phyloP scores from a whole-genome alignment of 2,888 invertebrate species.

The Chrysina gloriosa region DNA sequence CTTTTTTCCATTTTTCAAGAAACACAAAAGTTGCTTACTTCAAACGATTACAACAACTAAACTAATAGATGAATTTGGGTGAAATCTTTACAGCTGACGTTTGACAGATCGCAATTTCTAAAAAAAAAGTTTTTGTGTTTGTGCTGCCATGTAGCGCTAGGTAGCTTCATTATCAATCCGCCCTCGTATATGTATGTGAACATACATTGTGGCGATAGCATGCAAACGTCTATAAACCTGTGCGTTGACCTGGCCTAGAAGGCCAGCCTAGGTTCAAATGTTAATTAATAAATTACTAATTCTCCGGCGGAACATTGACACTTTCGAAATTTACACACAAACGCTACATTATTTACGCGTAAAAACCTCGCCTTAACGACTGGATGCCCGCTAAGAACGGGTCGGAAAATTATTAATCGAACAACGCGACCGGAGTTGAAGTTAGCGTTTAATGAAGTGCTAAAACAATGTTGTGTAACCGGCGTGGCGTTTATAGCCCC shows the following conservation, averaged over 20 bases:
- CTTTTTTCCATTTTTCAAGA: too few species aligned
- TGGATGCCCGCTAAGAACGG: not conserved
- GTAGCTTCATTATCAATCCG: too few species aligned
- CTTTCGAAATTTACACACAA: constrained; percentile 44
- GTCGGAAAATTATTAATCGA: constrained; percentile 29
- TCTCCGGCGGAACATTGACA: constrained; percentile 42
- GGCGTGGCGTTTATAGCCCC: constrained; percentile 18
- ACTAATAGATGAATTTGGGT: too few species aligned
- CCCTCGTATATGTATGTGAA: too few species aligned
- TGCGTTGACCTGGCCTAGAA: constrained; percentile 46
- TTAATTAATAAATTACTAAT: constrained; percentile 46
- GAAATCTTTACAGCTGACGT: too few species aligned
- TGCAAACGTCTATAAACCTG: too few species aligned
- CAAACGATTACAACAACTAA: too few species aligned
- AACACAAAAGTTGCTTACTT: too few species aligned
- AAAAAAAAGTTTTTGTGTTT: too few species aligned
- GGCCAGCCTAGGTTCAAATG: constrained; percentile 43
- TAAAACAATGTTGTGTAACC: constrained; percentile 38
- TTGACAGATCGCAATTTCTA: too few species aligned
- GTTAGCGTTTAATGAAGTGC: constrained; percentile 37
- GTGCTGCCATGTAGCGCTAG: too few species aligned
- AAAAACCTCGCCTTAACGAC: constrained; percentile 11
- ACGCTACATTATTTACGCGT: constrained; percentile 28
- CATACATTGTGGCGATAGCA: too few species aligned
- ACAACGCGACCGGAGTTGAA: constrained; percentile 4